A percentile compares a stretch with the other conserved stretches of the same genome.
Conservation (phyloP, 37 sponge, comb jelly and placozoan species). For the Lycopodina hypogea region DNA sequence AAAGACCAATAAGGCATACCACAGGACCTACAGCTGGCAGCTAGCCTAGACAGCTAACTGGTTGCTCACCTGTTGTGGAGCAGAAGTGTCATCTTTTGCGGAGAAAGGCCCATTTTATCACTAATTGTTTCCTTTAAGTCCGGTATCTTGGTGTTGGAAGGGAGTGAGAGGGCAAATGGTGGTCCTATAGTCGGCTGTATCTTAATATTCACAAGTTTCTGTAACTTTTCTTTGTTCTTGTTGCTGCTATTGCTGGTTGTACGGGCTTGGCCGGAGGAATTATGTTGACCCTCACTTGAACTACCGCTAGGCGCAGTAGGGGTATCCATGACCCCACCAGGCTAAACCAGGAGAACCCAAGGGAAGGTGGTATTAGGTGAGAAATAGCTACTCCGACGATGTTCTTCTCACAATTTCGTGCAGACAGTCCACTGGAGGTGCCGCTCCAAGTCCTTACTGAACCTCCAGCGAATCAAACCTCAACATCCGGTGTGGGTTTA, state of each 20-base stretch:
- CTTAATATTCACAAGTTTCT: slow-evolving; percentile 15
- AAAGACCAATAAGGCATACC: too few species aligned
- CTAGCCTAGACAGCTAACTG: too few species aligned
- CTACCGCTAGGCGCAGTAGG: neutral
- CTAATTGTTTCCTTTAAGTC: slow-evolving; percentile 59
- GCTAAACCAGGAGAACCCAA: too few species aligned
- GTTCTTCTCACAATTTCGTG: too few species aligned
- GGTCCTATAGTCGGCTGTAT: slow-evolving; percentile 65
- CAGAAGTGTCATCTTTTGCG: slow-evolving; percentile 61
- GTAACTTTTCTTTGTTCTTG: neutral
- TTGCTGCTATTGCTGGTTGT: slow-evolving; percentile 1
- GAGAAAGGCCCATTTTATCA: slow-evolving; percentile 58
- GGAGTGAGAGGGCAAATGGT: slow-evolving; percentile 34
- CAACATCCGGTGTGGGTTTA: too few species aligned
- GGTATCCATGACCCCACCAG: neutral
- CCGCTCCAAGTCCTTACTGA: too few species aligned
- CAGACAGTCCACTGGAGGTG: too few species aligned
- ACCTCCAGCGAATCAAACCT: too few species aligned
- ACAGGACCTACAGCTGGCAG: too few species aligned
- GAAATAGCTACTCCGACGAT: too few species aligned
- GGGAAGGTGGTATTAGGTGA: neutral
- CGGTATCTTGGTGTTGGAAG: slow-evolving; percentile 21
- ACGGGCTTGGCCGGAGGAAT: neutral
- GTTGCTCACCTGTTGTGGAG: slow-evolving; percentile 46
- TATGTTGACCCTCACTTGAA: neutral